phyloP scores from a whole-genome alignment of 1,140 invertebrate species.

The Trichogramma pretiosum region DNA sequence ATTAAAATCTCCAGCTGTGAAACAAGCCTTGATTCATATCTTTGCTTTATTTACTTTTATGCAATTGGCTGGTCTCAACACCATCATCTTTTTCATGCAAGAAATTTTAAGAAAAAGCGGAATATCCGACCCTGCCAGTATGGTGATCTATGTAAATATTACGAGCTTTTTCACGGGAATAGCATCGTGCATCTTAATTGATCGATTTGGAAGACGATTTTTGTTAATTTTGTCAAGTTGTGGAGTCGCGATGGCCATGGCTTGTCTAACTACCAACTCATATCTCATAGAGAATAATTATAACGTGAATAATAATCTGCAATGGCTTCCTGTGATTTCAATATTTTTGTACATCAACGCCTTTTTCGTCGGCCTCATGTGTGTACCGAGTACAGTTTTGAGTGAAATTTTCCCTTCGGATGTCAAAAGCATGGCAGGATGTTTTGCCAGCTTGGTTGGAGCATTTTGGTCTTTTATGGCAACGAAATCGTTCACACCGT shows the following conservation, averaged over 20 bases:
- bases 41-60: conserved; percentile 62
- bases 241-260: conserved; percentile 46
- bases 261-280: conserved; percentile 54
- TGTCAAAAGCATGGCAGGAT: conserved; percentile 56
- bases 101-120: conserved; percentile 58
- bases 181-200: conserved; percentile 52
- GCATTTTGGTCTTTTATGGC: conserved; percentile 62
- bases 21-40: conserved; percentile 54
- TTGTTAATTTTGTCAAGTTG: conserved; percentile 54
- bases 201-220: conserved; percentile 58
- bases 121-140: conserved; percentile 40
- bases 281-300: conserved; percentile 45
- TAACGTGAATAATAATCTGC: conserved; percentile 28
- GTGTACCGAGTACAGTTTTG: conserved; percentile 60
- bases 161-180: conserved; percentile 51
- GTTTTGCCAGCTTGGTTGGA: conserved; percentile 59
- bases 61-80: conserved; percentile 66
- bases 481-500: conserved; percentile 60
- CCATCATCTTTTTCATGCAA: conserved; percentile 63
- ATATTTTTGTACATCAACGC: conserved; percentile 14
- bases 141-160: conserved; percentile 56
- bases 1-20: conserved; percentile 15
- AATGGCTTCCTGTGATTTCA: conserved; percentile 21
- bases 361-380: conserved; percentile 52
- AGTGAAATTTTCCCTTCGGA: conserved; percentile 65